Conservation (phyloP, 92 coral and sea anemone genomes). For the Palythoa heliodiscus region DNA sequence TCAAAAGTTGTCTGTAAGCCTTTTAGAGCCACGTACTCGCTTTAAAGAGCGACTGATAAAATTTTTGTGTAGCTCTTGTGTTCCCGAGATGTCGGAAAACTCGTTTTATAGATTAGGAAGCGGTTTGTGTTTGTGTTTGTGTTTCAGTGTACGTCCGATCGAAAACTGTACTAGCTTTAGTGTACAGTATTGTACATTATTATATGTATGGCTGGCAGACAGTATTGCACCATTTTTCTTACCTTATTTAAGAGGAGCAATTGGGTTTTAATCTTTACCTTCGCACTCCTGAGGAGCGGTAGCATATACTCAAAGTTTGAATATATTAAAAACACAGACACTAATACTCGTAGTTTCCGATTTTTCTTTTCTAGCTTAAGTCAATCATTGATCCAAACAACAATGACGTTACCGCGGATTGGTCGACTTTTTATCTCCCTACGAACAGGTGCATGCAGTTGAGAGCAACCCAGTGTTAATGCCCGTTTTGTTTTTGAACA, state of each 20-base stretch:
- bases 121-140: too few relatives aligned
- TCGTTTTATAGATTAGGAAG: too few relatives aligned
- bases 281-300: constrained; percentile 1
- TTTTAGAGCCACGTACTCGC: too few relatives aligned
- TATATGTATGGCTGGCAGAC: too few relatives aligned
- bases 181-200: too few relatives aligned
- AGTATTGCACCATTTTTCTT: background rate
- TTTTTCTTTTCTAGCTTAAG: background rate
- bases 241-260: background rate
- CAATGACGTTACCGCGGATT: constrained; percentile 17
- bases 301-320: background rate
- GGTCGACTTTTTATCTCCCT: background rate
- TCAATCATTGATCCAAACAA: constrained; percentile 17
- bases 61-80: too few relatives aligned
- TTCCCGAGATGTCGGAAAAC: too few relatives aligned
- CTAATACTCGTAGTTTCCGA: background rate
- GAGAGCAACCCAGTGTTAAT: background rate
- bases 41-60: too few relatives aligned
- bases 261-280: background rate
- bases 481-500: background rate
- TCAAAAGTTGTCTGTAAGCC: too few relatives aligned
- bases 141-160: too few relatives aligned
- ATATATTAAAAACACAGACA: constrained; percentile 1
- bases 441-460: constrained; percentile 11
- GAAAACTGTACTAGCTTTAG: too few relatives aligned